phyloP scores from a whole-genome alignment of 2,797 vertebrate genomes.

The Falco naumanni region DNA sequence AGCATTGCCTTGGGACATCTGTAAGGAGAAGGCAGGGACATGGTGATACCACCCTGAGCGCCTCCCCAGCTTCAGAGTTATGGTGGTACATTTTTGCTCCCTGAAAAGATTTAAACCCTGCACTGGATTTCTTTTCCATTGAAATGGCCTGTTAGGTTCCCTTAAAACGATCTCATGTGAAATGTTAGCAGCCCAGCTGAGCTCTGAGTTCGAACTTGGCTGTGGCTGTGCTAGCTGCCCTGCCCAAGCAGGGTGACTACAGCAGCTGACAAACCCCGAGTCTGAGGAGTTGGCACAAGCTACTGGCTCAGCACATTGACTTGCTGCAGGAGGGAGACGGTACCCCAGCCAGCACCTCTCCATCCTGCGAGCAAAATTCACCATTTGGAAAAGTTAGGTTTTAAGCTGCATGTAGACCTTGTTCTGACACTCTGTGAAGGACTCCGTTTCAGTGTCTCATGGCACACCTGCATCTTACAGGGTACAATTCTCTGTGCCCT shows the following conservation, averaged over 20 bases:
- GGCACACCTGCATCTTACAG: neutral
- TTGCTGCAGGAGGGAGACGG: neutral
- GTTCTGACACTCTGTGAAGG: neutral
- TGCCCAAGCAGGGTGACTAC: neutral
- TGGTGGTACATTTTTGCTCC: neutral
- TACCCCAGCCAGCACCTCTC: neutral
- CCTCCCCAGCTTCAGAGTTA: neutral
- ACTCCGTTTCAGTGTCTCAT: neutral
- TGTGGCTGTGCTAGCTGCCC: too few species aligned
- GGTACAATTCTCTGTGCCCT: neutral
- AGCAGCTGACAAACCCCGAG: neutral
- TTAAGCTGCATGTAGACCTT: neutral
- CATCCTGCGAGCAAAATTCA: neutral
- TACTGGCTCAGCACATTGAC: neutral
- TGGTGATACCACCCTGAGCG: neutral
- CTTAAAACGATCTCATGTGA: neutral
- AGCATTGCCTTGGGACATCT: neutral
- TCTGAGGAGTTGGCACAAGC: neutral
- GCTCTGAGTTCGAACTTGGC: neutral
- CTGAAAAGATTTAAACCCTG: neutral
- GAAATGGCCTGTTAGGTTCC: neutral
- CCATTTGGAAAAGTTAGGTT: neutral
- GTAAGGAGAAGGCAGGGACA: neutral
- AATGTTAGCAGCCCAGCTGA: neutral
- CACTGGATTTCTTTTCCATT: neutral